Base-by-base conservation (phyloP, 2,113 vertebrate genomes). In the Morone chrysops region DNA sequence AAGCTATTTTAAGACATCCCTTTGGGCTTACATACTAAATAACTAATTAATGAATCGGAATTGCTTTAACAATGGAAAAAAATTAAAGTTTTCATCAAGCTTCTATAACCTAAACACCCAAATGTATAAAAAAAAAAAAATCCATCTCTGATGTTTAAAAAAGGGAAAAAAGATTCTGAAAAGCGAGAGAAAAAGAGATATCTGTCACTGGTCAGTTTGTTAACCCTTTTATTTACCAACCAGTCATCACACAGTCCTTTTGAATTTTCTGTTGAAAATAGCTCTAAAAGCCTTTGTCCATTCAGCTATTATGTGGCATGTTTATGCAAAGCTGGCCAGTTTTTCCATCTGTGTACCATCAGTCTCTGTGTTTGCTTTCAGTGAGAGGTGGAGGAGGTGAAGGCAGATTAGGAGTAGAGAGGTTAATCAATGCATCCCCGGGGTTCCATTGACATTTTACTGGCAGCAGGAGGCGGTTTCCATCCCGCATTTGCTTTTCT, bases 341-440 rank as follows among this genome's bases (percentile, higher is more conserved):
- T 45, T 77, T 75, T 87, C 85, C 63, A 81, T 81, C 75, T 92
- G 81, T 79, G 48, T 65, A 20, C 53, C 68, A 65, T 25, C 69
- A 36, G 61, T 74, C 59, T 83, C 83, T 83, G 80, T 83, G 57
- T 74, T 79, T 84, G 72, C 54, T 20, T 75, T 77, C 78, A 67
- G 60, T 78, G 75, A 54, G 70, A 66, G 79, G 38, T 80, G 80
- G 70, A 89, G 88, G 79, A 75, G 84, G 80, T 80, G 86, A 86
- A 85, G 70, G 77, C 76, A 80, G 89, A 89, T 90, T 86, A 90
- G 81, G 78, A 85, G 86, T 53, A 71, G 69, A 89, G 89, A 93
- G 89, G 91, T 90, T 94, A 95, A 94, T 95, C 93, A 94, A 96
- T 94, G 92, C 88, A 89, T 92, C 91, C 87, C 89, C 71, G 60